Evolutionary conservation across 2,797 vertebrate species (phyloP).

Genomic region (Siniperca obscura): DNA sequence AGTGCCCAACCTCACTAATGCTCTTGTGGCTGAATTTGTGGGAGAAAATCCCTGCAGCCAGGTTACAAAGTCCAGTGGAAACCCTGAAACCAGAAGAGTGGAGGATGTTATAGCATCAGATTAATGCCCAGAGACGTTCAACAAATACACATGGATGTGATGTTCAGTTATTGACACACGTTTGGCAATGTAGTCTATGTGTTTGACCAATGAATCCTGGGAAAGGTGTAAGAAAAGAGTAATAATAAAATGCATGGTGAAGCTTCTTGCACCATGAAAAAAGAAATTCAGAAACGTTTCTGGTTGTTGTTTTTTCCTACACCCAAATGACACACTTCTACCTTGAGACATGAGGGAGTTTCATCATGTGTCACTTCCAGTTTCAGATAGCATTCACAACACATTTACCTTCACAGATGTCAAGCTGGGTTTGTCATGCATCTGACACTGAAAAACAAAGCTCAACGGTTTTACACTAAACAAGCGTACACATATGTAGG

Average conservation of each 20-base stretch:
- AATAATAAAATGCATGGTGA: constrained; percentile 13
- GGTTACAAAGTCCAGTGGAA: too few species aligned
- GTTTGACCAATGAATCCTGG: neutral
- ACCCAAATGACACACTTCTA: constrained; percentile 28
- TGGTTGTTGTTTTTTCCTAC: constrained; percentile 15
- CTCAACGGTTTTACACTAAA: neutral
- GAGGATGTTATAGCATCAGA: neutral
- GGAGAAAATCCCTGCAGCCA: neutral
- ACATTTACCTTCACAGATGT: constrained; percentile 51
- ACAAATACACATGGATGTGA: neutral
- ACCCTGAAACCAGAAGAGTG: neutral
- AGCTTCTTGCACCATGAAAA: constrained; percentile 14
- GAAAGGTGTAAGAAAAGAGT: neutral
- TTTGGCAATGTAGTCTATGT: neutral
- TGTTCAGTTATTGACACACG: neutral
- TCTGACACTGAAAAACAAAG: constrained; percentile 6
- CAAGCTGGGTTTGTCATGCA: constrained; percentile 45
- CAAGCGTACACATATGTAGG: neutral
- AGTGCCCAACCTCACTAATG: neutral
- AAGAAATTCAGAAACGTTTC: constrained; percentile 7
- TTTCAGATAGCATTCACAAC: constrained; percentile 33
- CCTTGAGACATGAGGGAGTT: constrained; percentile 22
- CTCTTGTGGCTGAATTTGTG: neutral
- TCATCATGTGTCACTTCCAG: constrained; percentile 32
- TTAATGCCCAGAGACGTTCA: neutral